A percentile compares a stretch with the other conserved stretches of the same genome.
Conservation (phyloP, 1,140 invertebrate species). For the Dinoponera quadriceps region DNA sequence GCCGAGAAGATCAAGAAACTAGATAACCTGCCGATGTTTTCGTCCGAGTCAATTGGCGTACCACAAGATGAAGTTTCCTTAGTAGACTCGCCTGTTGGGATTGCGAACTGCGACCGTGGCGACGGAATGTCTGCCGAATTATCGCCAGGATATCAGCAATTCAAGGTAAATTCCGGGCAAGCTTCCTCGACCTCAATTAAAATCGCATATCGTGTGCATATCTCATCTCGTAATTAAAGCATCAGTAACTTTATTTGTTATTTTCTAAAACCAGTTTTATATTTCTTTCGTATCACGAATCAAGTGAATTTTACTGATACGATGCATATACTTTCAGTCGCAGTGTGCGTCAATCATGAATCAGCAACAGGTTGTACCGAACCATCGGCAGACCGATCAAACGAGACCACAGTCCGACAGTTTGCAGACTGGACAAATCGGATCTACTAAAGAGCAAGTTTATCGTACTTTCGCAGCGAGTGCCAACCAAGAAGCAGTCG, state of each 20-base stretch:
- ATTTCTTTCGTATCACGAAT: neutral
- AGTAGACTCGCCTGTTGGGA: neutral
- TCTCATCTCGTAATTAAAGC: too few relatives aligned
- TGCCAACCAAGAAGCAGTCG: neutral
- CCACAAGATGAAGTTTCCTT: conserved; percentile 50
- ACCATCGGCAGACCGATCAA: conserved; percentile 39
- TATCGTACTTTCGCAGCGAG: conserved; percentile 71
- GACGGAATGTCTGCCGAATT: neutral
- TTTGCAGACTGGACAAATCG: conserved; percentile 23
- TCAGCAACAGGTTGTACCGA: conserved; percentile 56
- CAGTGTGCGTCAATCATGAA: neutral
- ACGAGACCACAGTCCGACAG: conserved; percentile 38
- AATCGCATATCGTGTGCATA: too few relatives aligned
- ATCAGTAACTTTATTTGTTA: too few relatives aligned
- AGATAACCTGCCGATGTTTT: conserved; percentile 42
- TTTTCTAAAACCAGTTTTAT: too few relatives aligned
- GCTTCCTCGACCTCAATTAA: neutral
- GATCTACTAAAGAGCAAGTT: conserved; percentile 28
- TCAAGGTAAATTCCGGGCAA: conserved; percentile 27
- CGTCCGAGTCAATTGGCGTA: conserved; percentile 8
- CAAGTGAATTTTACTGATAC: neutral
- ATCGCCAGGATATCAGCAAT: conserved; percentile 17
- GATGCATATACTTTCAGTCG: neutral
- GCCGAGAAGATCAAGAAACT: conserved; percentile 72
- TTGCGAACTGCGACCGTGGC: conserved; percentile 42